Base-by-base conservation (phyloP, 2,888 invertebrate species). In the Malthinus seriepunctatus region DNA sequence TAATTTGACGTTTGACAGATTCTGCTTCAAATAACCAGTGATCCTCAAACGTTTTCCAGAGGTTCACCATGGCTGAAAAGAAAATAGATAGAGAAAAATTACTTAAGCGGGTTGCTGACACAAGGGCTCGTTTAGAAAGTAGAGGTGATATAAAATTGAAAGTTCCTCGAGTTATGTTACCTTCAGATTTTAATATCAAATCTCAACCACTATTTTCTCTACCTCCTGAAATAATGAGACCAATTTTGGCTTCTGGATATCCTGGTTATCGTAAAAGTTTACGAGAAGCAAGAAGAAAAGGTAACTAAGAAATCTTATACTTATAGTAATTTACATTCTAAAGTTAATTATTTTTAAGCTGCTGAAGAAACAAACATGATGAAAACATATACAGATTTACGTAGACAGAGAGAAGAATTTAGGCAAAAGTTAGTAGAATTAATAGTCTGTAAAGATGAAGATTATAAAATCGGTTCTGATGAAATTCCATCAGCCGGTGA, bases 401-500 rank as follows among this genome's bases (percentile, higher is more conserved):
- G 89, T 35, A 84, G 84, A 74, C 89, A 92, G 64, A 83, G 94
- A 14, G 93, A 94, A 76, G 87, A 89, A 67, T 95, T 95, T 78
- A 84, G 95, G 31, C 84, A 86, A 65, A 88, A 89, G 70, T 79
- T 95, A 55, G 88, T 94, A 51, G 86, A 87, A 65, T 81, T 92
- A 62, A 90, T 95, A 65, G 83, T 88, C 46, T 83, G 84, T 65
- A 81, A 83, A 10, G 80, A 81, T 56, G 80, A 82, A 11, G 79
- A 81, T 7, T 79, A 76, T 7, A 81, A 75, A n/a, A 79, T 76
- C 9, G 75, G 72, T 2, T 76, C 79, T 38, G 71, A 78, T 42
- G 75, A 79, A 35, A 82, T 86, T 67, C 86, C 87, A 8, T 83
- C 85, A 31, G 81, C 83, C 1, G 83, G 84, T 42, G 90, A 91